A percentile compares a stretch with the other conserved stretches of the same genome.
Conservation (phyloP, 2,113 vertebrate genomes). For the Camelus dromedarius region DNA sequence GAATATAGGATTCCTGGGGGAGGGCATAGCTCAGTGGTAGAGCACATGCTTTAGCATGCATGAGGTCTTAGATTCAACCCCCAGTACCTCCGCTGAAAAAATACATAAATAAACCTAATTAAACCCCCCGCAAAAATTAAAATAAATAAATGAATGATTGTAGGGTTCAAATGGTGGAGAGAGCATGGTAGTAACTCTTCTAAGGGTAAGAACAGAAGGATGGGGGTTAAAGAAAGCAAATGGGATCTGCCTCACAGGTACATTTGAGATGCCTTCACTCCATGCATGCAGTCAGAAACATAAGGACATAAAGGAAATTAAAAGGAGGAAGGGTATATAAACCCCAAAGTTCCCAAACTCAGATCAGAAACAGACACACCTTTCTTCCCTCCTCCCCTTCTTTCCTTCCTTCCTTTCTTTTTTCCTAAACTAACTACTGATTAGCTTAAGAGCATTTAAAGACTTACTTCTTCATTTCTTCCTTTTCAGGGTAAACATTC, state of each 20-base stretch:
- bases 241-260: background rate
- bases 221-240: background rate
- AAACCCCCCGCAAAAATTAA: no score
- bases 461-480: conserved; percentile 24
- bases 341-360: background rate
- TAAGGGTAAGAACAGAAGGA: background rate
- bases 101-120: no score
- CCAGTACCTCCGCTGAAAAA: no score
- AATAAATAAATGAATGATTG: no score
- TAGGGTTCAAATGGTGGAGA: background rate
- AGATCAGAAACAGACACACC: background rate
- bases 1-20: background rate
- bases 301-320: background rate
- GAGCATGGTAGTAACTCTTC: background rate
- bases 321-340: background rate
- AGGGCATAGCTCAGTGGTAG: no score
- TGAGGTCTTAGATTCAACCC: no score
- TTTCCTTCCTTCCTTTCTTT: background rate
- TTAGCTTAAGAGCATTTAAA: background rate
- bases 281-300: background rate
- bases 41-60: no score
- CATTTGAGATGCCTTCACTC: background rate
- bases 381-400: background rate
- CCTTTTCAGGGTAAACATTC: background rate
- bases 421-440: background rate